Base-by-base conservation (phyloP, 1,140 invertebrate species). In the Atta cephalotes region DNA sequence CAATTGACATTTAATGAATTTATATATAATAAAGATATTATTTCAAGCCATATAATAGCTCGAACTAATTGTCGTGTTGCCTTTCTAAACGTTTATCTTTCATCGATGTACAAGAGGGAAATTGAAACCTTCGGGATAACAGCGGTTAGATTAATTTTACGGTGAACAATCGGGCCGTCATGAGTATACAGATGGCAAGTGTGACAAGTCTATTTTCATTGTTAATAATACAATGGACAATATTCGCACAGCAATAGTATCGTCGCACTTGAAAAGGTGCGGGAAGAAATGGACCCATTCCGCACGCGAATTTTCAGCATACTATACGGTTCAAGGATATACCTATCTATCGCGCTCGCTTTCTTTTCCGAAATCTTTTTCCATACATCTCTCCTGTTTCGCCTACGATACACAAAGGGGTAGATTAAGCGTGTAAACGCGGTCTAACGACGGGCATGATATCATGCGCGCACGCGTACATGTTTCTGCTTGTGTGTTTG, bases 361-460 rank as follows among this genome's bases (percentile, higher is more conserved):
- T 60, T 51, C 72, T 87, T 72, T 74, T 16, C 45, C 10, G 12
- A 49, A 35, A 86, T 66, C 56, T 68, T 49, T 77, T 66, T 66
- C 35, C 56, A 49, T 31, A n/a, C 56, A 9, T 21, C n/a, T 21
- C 49, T 25, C 6, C 21, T 45, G 56, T 70, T 76, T 87, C 87
- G 79, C 74, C 62, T 53, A 35, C 10, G 25, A 18, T 21, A 60
- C 45, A 90, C 86, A 90, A 90, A 90, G 86, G 81, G 65, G 49
- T 66, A 84, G 63, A 10, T 79, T 78, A 79, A 62, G 72, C 87
- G 78, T 72, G 65, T 51, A 89, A 78, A 85, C 85, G 39, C 25
- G 31, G 74, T 21, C 56, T 85, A 77, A 90, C 51, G 58, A 84
- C 53, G 51, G 53, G 51, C 81, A 49, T 25, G 62, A 81, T 88